Evolutionary conservation across 2,797 vertebrate genomes (phyloP), one percentile per base, ranked within the genome.

Genomic region (Helostoma temminkii): DNA sequence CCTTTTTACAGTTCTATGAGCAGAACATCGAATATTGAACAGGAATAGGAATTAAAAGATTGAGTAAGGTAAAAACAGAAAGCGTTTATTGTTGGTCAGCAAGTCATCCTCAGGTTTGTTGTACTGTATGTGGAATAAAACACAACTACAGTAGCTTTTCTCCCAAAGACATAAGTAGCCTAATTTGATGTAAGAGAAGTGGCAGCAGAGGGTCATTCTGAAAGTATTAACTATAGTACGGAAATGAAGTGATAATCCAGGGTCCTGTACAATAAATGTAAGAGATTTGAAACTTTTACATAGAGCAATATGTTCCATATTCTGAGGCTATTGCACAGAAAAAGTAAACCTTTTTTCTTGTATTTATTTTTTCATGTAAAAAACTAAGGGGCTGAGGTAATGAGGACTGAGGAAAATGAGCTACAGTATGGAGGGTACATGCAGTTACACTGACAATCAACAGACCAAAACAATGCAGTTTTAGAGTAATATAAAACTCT

Each of bases 1-100:
- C 83, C 72, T 92, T 91, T 93, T 79, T 90, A 91, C 92, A 95
- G 93, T 84, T 92, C 92, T 84, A 88, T 84, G 87, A 89, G 88
- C 90, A 93, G 91, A 93, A 93, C 84, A 88, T 65, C 87, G 84
- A 92, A 84, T 85, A 87, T 77, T 73, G 58, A 89, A 89, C 76
- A 71, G 67, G 81, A 88, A 88, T 71, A 67, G 82, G 77, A 89
- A 87, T 82, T 86, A 74, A 88, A 83, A 88, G 74, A 82, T 52
- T 19, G 32, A 80, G 61, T 82, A 64, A 74, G 70, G 81, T 82
- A 88, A 82, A 87, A 81, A 78, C 78, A 65, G 54, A 24, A 80
- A 62, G 24, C 52, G 63, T 81, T 58, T 70, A 78, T 81, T 64
- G 69, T 55, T 83, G 72, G 84, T 85, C 72, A 53, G 61, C 64